Percentiles rank a stretch among this genome's conserved stretches.
Conservation (phyloP, 2,113 vertebrate genomes). For the Pachypanchax playfairii region DNA sequence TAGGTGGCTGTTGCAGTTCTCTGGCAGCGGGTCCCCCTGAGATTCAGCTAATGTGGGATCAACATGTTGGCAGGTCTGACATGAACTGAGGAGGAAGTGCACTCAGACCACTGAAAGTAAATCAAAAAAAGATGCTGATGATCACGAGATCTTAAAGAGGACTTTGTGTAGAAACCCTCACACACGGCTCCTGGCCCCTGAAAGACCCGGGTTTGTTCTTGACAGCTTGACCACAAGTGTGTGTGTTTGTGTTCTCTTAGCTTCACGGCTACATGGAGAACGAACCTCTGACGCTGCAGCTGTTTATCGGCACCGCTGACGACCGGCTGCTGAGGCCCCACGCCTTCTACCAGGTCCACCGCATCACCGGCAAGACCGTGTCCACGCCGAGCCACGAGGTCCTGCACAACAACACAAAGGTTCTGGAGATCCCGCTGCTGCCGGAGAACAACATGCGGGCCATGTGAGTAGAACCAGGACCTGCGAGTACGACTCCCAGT, state of each 20-base stretch:
- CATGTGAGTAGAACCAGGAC: constrained; percentile 79
- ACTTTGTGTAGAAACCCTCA: constrained; percentile 30
- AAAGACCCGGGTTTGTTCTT: constrained; percentile 14
- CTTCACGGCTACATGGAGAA: constrained; percentile 95
- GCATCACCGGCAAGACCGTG: constrained; percentile 97
- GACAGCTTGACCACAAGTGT: background rate
- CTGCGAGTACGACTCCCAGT: too few relatives aligned
- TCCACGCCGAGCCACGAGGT: constrained; percentile 96
- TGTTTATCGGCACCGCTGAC: constrained; percentile 98
- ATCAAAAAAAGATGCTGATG: constrained; percentile 26
- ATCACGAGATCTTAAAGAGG: constrained; percentile 42
- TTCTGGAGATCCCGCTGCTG: constrained; percentile 94
- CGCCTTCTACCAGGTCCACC: constrained; percentile 99
- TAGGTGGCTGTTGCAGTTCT: constrained; percentile 45
- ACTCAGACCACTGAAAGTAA: constrained; percentile 23
- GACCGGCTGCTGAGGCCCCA: constrained; percentile 95
- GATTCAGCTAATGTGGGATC: constrained; percentile 46
- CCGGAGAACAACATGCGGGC: constrained; percentile 97
- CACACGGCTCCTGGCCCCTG: constrained; percentile 26
- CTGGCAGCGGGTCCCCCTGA: constrained; percentile 23
- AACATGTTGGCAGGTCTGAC: too few relatives aligned
- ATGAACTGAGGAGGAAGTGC: constrained; percentile 39
- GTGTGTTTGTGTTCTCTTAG: constrained; percentile 66
- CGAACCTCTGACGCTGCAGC: constrained; percentile 93
- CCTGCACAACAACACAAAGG: constrained; percentile 94